phyloP scores from a whole-genome alignment of 1,140 invertebrate genomes.

The Heliothis subflexa region DNA sequence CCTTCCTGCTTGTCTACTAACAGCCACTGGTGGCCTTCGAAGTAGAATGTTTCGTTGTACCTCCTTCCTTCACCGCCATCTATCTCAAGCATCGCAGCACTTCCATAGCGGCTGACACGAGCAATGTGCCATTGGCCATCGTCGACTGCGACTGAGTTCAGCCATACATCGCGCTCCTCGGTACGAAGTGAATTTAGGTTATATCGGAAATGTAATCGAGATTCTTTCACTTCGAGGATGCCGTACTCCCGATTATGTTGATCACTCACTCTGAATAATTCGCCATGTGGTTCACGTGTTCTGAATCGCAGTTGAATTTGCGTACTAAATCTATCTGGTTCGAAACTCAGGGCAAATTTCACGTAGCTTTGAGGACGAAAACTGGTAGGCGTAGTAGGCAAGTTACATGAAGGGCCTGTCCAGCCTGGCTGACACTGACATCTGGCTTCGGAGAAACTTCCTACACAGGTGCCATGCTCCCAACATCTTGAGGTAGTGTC shows the following conservation, averaged over 20 bases:
- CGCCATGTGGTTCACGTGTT: slow-evolving; percentile 96
- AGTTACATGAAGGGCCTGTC: slow-evolving; percentile 94
- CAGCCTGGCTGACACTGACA: slow-evolving; percentile 97
- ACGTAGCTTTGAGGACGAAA: slow-evolving; percentile 97
- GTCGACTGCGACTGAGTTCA: slow-evolving; percentile 95
- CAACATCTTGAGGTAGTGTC: slow-evolving; percentile 94
- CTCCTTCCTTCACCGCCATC: slow-evolving; percentile 98
- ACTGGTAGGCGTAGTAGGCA: slow-evolving; percentile 94
- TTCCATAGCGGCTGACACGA: slow-evolving; percentile 95
- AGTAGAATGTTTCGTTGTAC: slow-evolving; percentile 97
- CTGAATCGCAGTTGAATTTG: slow-evolving; percentile 97
- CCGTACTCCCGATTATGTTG: slow-evolving; percentile 98
- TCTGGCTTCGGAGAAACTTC: slow-evolving; percentile 93
- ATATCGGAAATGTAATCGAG: slow-evolving; percentile 95
- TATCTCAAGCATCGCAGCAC: slow-evolving; percentile 96
- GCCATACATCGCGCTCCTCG: slow-evolving; percentile 95
- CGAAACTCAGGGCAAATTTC: slow-evolving; percentile 97
- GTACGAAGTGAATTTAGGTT: slow-evolving; percentile 96
- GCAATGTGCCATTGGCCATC: slow-evolving; percentile 99
- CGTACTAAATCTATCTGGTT: slow-evolving; percentile 96
- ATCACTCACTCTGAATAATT: slow-evolving; percentile 96
- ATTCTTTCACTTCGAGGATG: slow-evolving; percentile 97
- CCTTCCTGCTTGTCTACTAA: slow-evolving; percentile 97
- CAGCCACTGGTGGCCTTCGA: slow-evolving; percentile 96
- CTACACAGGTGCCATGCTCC: slow-evolving; percentile 97